Base-by-base conservation (phyloP, 2,797 vertebrate species). In the Octomys mimax region DNA sequence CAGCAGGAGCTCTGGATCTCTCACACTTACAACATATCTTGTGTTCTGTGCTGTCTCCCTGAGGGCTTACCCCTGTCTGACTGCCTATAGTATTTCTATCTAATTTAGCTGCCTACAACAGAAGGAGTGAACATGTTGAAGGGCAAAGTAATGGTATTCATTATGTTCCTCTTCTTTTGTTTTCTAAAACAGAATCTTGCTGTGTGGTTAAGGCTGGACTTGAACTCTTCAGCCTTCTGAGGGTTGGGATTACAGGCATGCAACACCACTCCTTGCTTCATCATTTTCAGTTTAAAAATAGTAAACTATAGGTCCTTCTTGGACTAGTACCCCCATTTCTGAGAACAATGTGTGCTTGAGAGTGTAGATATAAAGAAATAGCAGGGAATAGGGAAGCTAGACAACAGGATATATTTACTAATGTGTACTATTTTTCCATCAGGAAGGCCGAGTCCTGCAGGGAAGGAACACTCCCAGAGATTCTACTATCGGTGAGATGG, bases 391-490 rank as follows among this genome's bases (percentile, higher is more conserved):
- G n/a, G 78, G 49, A 91, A 79, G 42, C 52, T 83, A 87, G 31
- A 86, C 62, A 84, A 90, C 39, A 8, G 59, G 28, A 33, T 89
- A 59, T 81, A 33, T 68, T 93, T 92, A 95, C 83, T 96, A 91
- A 75, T 92, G 49, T 78, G 87, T 95, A 80, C 71, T 96, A 59
- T 96, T 96, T 96, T 84, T 96, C 93, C 78, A 82, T 82, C 88
- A 98, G 97, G 96, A 89, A 92, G 24, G 71, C 96, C 96, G 97
- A 97, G 49, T 92, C 52, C 61, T 94, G 24, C 97, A 93, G 14
- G 96, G 73, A 97, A 97, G 96, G 62, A 97, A 49, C 57, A 97
- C 94, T 91, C 95, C 96, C 26, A 97, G 97, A 92, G 82, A 97
- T 75, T 95, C 93, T 87, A 87, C 87, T 5, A 94, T 71, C n/a